These are phyloP conservation scores for Acestrorhynchus altus DNA, from an alignment of 2,797 vertebrate genomes.

Conservation along the genomic window DNA sequence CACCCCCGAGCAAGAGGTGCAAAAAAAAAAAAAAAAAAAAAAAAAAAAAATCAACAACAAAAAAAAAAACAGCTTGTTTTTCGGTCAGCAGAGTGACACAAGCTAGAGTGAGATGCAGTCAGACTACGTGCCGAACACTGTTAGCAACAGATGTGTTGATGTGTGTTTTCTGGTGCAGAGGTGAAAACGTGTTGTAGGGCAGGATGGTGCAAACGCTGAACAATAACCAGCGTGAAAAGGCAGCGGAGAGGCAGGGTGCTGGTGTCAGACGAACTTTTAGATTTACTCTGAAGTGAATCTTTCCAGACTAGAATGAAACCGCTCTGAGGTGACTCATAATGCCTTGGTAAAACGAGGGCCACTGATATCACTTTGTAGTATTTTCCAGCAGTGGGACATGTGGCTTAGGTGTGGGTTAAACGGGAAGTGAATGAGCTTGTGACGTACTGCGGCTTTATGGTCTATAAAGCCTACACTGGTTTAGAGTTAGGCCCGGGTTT, in stretches of 20 bases:
- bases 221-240: not conserved
- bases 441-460: constrained; percentile 3
- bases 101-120: not conserved
- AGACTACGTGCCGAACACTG: not conserved
- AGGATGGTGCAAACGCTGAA: not conserved
- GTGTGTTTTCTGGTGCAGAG: not conserved
- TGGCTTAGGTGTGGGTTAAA: constrained; percentile 46
- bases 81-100: constrained; percentile 29
- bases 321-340: constrained; percentile 44
- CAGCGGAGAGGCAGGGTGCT: constrained; percentile 18
- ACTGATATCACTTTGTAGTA: constrained; percentile 33
- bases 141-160: not conserved
- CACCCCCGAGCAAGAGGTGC: constrained; percentile 52
- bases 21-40: constrained; percentile 48
- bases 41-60: constrained; percentile 29
- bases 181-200: not conserved
- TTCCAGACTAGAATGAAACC: constrained; percentile 50
- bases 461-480: not conserved
- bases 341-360: constrained; percentile 4
- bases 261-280: constrained; percentile 44
- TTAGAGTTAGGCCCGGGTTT: not conserved
- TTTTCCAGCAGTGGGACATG: constrained; percentile 46
- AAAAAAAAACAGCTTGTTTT: too few species aligned
- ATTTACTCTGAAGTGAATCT: constrained; percentile 36
- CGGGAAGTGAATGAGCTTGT: not conserved